A percentile compares a stretch with the other conserved stretches of the same genome.
Conservation (phyloP, 1,140 invertebrate genomes). For the Listronotus bonariensis region DNA sequence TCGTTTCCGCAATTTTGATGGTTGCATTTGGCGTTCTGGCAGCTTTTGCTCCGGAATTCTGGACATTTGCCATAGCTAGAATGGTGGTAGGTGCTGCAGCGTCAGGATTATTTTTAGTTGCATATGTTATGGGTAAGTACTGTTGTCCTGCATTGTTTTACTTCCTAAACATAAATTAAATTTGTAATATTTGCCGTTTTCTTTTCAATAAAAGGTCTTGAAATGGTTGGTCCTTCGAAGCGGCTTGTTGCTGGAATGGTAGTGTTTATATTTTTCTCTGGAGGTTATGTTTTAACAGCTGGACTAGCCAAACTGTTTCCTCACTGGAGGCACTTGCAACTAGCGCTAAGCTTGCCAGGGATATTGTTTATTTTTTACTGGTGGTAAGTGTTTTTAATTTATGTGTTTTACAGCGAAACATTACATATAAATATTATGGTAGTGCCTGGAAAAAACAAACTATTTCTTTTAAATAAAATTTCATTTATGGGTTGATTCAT, state of each 20-base stretch:
- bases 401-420: not conserved
- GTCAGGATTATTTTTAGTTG: slow-evolving; percentile 75
- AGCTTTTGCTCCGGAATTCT: slow-evolving; percentile 70
- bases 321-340: slow-evolving; percentile 76
- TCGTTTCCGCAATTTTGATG: slow-evolving; percentile 71
- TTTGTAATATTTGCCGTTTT: too few species aligned
- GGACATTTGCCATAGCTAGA: slow-evolving; percentile 69
- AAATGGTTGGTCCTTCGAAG: slow-evolving; percentile 79
- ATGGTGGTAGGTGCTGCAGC: slow-evolving; percentile 73
- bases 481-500: too few species aligned
- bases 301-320: slow-evolving; percentile 71
- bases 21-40: slow-evolving; percentile 68
- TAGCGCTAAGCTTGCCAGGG: slow-evolving; percentile 72
- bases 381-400: slow-evolving; percentile 64
- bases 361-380: slow-evolving; percentile 75
- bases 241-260: slow-evolving; percentile 75
- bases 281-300: slow-evolving; percentile 74
- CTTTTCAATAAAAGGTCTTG: slow-evolving; percentile 65
- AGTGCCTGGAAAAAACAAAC: not conserved
- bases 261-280: slow-evolving; percentile 77
- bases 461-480: not conserved
- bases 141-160: not conserved
- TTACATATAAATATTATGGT: slow-evolving; percentile 3
- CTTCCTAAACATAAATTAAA: too few species aligned
- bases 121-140: slow-evolving; percentile 73